Evolutionary conservation across 2,113 vertebrate species (phyloP), one percentile per base, ranked within the genome.

Genomic region (Chinchilla lanigera): DNA sequence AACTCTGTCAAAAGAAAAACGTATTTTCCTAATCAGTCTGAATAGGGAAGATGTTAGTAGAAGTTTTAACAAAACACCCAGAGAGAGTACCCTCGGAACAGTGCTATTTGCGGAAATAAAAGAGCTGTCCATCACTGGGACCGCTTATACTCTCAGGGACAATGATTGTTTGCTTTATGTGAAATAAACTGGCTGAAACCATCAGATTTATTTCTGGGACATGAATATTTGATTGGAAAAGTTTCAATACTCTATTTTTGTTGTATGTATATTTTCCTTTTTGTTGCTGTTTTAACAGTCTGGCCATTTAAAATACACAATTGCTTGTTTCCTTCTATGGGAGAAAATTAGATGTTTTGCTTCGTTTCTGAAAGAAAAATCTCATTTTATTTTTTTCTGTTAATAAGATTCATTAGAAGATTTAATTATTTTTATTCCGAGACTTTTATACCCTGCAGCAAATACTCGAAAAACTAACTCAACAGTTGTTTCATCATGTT

Each of bases 21-120:
- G n/a, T 83, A 95, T 73, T 96, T 97, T 94, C 50, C 86, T 38
- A 87, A 91, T 83, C 91, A 84, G 67, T 91, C 67, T 89, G 83
- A 88, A 89, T 94, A 89, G 86, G 44, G 80, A 94, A 73, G 73
- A 67, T 81, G 47, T 86, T 50, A 84, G 80, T 92, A 85, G 95
- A 96, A 61, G 50, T 83, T 84, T 85, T 78, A 96, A 75, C 85
- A n/a, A 63, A 85, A 35, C 52, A 41, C 7, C 60, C 67, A 63
- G 69, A 26, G 83, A 69, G 69, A 33, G 73, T 30, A 14, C 56
- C 71, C 61, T 26, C 77, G n/a, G 30, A 92, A 85, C 1, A 3
- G 41, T n/a, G 61, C 44, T 56, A 33, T 63, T 60, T 67, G 30
- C 47, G 50, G 58, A 81, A 92, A 92, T 92, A 85, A 88, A 93